Evolutionary conservation across 2,888 invertebrate species (phyloP).

Genomic region (Brachylomia viminalis): DNA sequence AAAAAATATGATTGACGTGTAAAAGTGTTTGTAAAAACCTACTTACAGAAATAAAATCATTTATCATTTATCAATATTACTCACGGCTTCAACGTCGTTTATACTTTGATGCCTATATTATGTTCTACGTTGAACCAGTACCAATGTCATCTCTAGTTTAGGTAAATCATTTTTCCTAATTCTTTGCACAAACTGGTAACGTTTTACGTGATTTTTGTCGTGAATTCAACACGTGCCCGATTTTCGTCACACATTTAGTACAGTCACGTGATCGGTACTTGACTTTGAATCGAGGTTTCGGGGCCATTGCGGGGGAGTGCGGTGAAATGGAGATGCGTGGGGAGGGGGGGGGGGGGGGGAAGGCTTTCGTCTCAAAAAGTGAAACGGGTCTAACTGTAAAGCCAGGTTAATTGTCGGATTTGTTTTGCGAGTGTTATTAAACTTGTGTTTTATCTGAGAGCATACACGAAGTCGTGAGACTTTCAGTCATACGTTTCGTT

Average conservation of each 20-base stretch:
- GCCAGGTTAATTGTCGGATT: slow-evolving; percentile 64
- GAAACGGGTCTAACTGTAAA: slow-evolving; percentile 85
- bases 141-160: neutral
- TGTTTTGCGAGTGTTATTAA: slow-evolving; percentile 58
- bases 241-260: slow-evolving; percentile 38
- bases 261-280: slow-evolving; percentile 73
- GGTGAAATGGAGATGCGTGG: slow-evolving; percentile 46
- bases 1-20: too few relatives aligned
- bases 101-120: neutral
- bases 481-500: slow-evolving; percentile 23
- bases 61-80: too few relatives aligned
- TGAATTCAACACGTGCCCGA: slow-evolving; percentile 11
- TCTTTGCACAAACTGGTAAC: neutral
- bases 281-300: slow-evolving; percentile 86
- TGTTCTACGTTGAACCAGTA: neutral
- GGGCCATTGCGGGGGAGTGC: slow-evolving; percentile 74
- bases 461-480: slow-evolving; percentile 36
- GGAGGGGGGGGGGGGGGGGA: slow-evolving; percentile 63
- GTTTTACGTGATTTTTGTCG: slow-evolving; percentile 3
- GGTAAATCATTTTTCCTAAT: neutral
- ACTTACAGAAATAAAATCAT: too few relatives aligned
- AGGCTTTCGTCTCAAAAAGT: slow-evolving; percentile 84
- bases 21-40: too few relatives aligned
- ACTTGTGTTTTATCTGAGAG: slow-evolving; percentile 32
- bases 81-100: neutral